Evolutionary conservation across 2,797 vertebrate genomes (phyloP).

Genomic region (Babyrousa celebensis): DNA sequence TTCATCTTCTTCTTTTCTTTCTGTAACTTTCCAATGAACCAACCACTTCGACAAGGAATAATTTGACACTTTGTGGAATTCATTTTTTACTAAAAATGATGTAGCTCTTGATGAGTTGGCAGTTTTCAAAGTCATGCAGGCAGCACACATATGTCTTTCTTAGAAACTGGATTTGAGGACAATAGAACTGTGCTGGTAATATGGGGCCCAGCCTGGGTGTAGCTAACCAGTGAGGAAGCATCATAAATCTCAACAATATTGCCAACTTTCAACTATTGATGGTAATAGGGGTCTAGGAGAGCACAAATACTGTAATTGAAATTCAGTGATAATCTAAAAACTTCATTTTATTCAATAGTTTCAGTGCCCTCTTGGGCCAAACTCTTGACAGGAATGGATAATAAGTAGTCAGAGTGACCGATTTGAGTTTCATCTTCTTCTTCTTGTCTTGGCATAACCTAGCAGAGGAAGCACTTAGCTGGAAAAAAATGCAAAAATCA

Average conservation of each 20-base stretch:
- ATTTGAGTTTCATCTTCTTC: slow-evolving; percentile 55
- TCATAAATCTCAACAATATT: slow-evolving; percentile 68
- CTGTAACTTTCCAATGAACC: slow-evolving; percentile 80
- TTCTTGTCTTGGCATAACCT: neutral
- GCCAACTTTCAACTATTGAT: slow-evolving; percentile 50
- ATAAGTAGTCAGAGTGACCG: neutral
- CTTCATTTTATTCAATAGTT: slow-evolving; percentile 74
- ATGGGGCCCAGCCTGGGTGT: neutral
- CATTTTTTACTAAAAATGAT: slow-evolving; percentile 70
- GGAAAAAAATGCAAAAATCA: neutral
- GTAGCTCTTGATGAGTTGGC: slow-evolving; percentile 81
- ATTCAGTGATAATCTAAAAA: slow-evolving; percentile 77
- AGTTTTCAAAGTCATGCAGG: slow-evolving; percentile 82
- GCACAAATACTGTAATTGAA: slow-evolving; percentile 83
- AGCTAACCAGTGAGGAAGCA: slow-evolving; percentile 7
- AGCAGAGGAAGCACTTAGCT: neutral
- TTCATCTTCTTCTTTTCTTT: slow-evolving; percentile 68
- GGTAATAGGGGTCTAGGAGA: slow-evolving; percentile 79
- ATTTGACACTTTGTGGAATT: slow-evolving; percentile 84
- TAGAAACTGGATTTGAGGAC: slow-evolving; percentile 73
- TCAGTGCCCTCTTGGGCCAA: slow-evolving; percentile 61
- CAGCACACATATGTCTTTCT: slow-evolving; percentile 75
- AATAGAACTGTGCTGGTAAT: slow-evolving; percentile 66
- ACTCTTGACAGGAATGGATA: slow-evolving; percentile 60
- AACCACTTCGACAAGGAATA: slow-evolving; percentile 83